Evolutionary conservation across 2,888 invertebrate genomes (phyloP).

Genomic region (Amiota minor): DNA sequence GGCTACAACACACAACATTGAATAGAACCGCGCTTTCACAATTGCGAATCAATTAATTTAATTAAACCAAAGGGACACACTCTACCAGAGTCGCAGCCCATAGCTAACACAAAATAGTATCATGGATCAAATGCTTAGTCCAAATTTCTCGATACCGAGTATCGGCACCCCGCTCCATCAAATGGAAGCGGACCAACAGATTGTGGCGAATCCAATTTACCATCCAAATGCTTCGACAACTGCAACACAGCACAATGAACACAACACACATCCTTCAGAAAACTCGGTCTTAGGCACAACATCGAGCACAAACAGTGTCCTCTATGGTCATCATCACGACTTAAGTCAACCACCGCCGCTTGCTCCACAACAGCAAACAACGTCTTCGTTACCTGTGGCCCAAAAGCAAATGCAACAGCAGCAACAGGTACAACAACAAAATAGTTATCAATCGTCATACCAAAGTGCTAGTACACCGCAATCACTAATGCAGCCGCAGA

Average conservation of each 20-base stretch:
- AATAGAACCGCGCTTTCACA: not conserved
- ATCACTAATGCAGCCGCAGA: conserved; percentile 91
- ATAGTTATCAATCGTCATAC: conserved; percentile 83
- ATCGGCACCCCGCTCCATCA: conserved; percentile 93
- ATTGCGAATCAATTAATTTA: not conserved
- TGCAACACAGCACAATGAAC: conserved; percentile 55
- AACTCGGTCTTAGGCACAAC: conserved; percentile 49
- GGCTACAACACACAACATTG: no score
- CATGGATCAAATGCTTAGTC: conserved; percentile 95
- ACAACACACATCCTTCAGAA: conserved; percentile 34
- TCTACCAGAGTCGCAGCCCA: not conserved
- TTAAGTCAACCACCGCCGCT: conserved; percentile 20
- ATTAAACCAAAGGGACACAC: not conserved
- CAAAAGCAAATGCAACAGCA: conserved; percentile 80
- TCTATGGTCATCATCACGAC: conserved; percentile 55
- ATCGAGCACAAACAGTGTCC: conserved; percentile 40
- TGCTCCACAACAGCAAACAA: conserved; percentile 2
- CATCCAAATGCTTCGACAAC: conserved; percentile 80
- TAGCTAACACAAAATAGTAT: conserved; percentile 54
- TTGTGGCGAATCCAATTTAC: conserved; percentile 86
- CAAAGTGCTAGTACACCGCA: conserved; percentile 77
- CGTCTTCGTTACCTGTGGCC: conserved; percentile 74
- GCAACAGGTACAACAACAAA: not conserved
- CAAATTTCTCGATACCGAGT: conserved; percentile 90
- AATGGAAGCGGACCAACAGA: conserved; percentile 92